These are phyloP conservation scores for Mus spicilegus DNA, from an alignment of 2,113 vertebrate genomes.

Conservation along the genomic window DNA sequence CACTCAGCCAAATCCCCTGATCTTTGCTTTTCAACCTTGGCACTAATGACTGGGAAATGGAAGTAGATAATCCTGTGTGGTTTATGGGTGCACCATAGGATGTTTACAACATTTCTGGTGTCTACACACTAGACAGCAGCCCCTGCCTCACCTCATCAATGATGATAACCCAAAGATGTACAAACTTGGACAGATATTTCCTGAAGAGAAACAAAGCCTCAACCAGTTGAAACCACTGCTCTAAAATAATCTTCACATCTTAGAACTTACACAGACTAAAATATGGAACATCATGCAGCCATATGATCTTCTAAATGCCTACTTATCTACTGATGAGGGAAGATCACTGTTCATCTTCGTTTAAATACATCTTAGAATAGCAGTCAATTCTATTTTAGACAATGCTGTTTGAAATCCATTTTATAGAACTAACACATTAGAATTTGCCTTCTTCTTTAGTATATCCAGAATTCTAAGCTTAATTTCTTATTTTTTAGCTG, in stretches of 20 bases:
- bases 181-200: neutral
- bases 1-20: neutral
- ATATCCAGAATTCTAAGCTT: neutral
- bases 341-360: neutral
- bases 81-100: neutral
- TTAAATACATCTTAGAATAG: slow-evolving; percentile 12
- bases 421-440: neutral
- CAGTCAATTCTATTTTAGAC: neutral
- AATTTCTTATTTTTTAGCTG: neutral
- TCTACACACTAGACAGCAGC: neutral
- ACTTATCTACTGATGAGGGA: neutral
- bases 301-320: neutral
- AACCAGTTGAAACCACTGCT: neutral
- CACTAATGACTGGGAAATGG: neutral
- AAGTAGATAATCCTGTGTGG: neutral
- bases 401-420: slow-evolving; percentile 28
- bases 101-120: neutral
- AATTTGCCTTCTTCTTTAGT: slow-evolving; percentile 40
- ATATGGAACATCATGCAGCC: neutral
- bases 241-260: neutral
- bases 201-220: neutral
- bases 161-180: neutral
- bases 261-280: neutral
- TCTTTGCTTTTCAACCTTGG: neutral
- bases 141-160: neutral